These are phyloP conservation scores for Marisa cornuarietis DNA, from an alignment of 1,140 invertebrate species.

Conservation along the genomic window DNA sequence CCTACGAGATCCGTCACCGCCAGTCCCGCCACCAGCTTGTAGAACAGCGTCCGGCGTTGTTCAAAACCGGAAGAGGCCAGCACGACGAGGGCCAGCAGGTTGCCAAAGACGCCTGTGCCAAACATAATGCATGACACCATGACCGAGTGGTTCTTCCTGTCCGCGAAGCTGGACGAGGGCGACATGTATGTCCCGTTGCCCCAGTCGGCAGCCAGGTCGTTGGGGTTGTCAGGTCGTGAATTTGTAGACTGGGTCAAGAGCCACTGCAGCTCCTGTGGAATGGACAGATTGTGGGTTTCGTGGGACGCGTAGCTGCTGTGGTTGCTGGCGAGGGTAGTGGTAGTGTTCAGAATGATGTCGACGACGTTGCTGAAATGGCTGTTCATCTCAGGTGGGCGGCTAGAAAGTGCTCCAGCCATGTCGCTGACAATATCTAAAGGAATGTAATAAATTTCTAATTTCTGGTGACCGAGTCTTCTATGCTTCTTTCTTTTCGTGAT, in stretches of 20 bases:
- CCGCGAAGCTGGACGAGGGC: not conserved
- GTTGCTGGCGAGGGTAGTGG: not conserved
- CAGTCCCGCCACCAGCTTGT: conserved; percentile 54
- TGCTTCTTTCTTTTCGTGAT: no score
- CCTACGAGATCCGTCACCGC: conserved; percentile 56
- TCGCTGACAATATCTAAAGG: no score
- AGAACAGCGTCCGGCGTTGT: conserved; percentile 52
- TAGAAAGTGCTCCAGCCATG: no score
- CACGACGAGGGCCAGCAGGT: conserved; percentile 50
- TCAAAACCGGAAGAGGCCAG: conserved; percentile 41
- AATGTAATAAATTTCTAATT: no score
- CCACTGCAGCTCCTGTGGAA: not conserved
- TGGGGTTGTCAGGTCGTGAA: not conserved
- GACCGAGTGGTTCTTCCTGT: conserved; percentile 43
- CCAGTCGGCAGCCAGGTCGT: not conserved
- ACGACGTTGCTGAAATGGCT: no score
- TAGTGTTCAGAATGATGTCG: no score
- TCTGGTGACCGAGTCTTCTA: no score
- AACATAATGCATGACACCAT: conserved; percentile 53
- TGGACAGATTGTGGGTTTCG: not conserved
- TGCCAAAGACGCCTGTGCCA: conserved; percentile 52
- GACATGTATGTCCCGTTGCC: not conserved
- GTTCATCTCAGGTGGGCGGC: no score
- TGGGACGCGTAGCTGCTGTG: not conserved
- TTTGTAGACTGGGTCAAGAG: not conserved